A percentile compares a stretch with the other conserved stretches of the same genome.
phyloP scores from a whole-genome alignment of 2,113 vertebrate genomes.

The Aptenodytes patagonicus region DNA sequence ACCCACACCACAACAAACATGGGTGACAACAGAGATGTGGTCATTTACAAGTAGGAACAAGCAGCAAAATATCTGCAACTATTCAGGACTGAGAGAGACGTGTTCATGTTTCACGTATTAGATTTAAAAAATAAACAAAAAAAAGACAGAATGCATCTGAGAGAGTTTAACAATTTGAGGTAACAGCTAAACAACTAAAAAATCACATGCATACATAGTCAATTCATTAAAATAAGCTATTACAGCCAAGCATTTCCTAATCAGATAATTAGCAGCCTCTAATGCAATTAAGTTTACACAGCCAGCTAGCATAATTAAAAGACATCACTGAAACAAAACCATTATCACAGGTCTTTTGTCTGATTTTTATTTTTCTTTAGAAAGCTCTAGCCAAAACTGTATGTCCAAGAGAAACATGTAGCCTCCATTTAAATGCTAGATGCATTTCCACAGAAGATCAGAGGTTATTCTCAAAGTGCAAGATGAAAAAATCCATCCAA shows the following conservation, averaged over 20 bases:
- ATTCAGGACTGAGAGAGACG: background rate
- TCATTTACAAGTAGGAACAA: background rate
- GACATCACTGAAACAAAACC: background rate
- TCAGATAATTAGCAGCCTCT: constrained; percentile 49
- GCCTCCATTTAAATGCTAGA: background rate
- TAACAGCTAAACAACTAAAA: constrained; percentile 1
- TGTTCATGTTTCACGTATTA: background rate
- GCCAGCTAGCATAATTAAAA: constrained; percentile 26
- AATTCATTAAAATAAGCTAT: constrained; percentile 40
- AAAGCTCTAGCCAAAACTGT: background rate
- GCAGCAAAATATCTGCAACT: background rate
- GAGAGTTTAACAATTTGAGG: background rate
- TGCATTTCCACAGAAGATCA: background rate
- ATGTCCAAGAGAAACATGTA: background rate
- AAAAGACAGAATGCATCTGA: background rate
- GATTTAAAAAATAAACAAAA: background rate
- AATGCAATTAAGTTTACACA: constrained; percentile 46
- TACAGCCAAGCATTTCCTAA: constrained; percentile 34
- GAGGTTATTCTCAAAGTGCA: constrained; percentile 19
- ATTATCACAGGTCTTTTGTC: background rate
- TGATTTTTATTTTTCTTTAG: constrained; percentile 18
- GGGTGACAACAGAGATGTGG: background rate
- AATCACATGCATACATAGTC: background rate
- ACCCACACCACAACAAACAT: background rate
- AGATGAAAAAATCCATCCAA: background rate